Evolutionary conservation across 2,888 invertebrate genomes (phyloP), one percentile per base, ranked within the genome.

Genomic region (Parnassius apollo): DNA sequence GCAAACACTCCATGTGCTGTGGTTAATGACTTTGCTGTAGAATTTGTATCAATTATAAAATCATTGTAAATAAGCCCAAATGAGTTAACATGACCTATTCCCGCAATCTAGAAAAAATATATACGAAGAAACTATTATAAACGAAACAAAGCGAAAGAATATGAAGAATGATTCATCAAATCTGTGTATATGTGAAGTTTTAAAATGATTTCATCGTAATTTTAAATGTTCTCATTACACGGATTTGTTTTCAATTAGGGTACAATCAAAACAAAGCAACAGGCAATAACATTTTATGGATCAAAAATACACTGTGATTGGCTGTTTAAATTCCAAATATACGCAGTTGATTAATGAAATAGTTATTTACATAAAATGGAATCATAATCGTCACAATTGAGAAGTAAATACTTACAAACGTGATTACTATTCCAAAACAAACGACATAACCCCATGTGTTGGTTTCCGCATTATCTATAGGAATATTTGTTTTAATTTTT

Each of bases 361-460:
- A 35, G 35, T 7, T 35, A 35, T 35, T 35, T 35, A 35, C 35
- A 35, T 35, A 35, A 35, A 35, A 7, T 35, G 3, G 35, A 25
- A 35, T 35, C 35, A 35, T 35, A 35, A 35, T 35, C 35, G 4
- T 35, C 22, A 35, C 9, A 55, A 35, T 25, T 45, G 25, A 55
- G 9, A 42, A 59, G 35, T 7, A 12, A 2, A 45, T 50, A 64
- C 94, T 94, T 81, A 95, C 95, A 79, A 94, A 94, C 56, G 93
- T 93, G 42, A 95, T 79, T 55, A 94, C 88, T 62, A 94, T 93
- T 22, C 94, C 94, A 25, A 94, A 77, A 55, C 94, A 93, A 45
- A 95, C 93, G 59, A 93, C 85, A 82, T 94, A 95, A 4, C 95
- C 95, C 94, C 95, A 95, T 18, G 65, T 69, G 53, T 80, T 78